A percentile compares a stretch with the other conserved stretches of the same genome.
These are phyloP conservation scores for Conus ventricosus DNA, from an alignment of 1,140 invertebrate species.

Conservation along the genomic window DNA sequence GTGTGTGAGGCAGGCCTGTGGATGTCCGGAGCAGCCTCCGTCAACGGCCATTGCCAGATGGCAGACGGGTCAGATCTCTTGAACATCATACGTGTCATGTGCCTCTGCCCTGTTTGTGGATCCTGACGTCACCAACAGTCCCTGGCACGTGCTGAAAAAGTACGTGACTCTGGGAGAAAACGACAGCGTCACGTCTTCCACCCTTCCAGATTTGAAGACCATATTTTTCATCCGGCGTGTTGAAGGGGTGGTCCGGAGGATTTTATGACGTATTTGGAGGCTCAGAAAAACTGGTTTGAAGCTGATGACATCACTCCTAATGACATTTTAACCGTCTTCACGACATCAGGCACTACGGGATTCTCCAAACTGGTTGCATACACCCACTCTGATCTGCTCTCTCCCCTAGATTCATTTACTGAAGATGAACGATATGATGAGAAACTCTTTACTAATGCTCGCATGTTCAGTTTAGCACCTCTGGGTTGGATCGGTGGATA, in stretches of 20 bases:
- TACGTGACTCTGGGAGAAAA: neutral
- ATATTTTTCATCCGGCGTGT: constrained; percentile 14
- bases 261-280: constrained; percentile 8
- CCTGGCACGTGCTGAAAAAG: neutral
- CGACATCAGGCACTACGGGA: constrained; percentile 25
- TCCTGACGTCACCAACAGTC: constrained; percentile 22
- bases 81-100: neutral
- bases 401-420: neutral
- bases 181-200: neutral
- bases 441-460: too few relatives aligned
- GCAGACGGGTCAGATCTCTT: neutral
- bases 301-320: neutral
- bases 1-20: neutral
- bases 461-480: neutral
- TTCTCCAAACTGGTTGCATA: constrained; percentile 25
- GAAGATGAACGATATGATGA: neutral
- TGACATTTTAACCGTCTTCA: constrained; percentile 22
- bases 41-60: constrained; percentile 1
- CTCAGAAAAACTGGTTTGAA: neutral
- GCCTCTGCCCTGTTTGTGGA: constrained; percentile 5
- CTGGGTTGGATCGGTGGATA: constrained; percentile 22
- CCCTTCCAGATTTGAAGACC: neutral
- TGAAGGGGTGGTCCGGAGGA: neutral
- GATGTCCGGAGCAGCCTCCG: constrained; percentile 6
- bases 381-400: neutral